Evolutionary conservation across 1,140 invertebrate species (phyloP), one percentile per base, ranked within the genome.

Genomic region (Diachasma alloeum): DNA sequence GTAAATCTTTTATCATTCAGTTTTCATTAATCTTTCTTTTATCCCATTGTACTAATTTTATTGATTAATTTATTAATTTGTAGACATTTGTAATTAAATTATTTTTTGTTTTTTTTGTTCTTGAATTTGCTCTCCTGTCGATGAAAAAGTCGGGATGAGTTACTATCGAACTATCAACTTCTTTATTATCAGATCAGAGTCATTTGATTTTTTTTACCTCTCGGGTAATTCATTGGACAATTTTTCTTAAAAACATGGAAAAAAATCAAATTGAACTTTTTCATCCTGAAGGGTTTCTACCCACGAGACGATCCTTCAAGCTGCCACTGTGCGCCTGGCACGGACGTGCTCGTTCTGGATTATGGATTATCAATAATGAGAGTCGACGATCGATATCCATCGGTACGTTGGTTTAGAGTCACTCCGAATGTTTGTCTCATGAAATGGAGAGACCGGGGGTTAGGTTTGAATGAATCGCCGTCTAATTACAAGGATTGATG

Each of bases 351-450:
- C 87, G 86, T 88, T 87, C 85, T 79, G 82, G 84, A 86, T 85
- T 88, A 88, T 86, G 86, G 86, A 88, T 88, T 88, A 88, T 88
- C 87, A 88, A 88, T 88, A 87, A 88, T 87, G 85, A 87, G 83
- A 81, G 82, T 66, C 70, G 48, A 31, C 81, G 79, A 82, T 82
- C 79, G 80, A 80, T 82, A 81, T 79, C 78, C 79, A 78, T 83
- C 73, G 59, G 26, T 74, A 39, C 59, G 71, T 42, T 75, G 31
- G 73, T 63, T 42, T 39, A 48, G 44, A 39, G 48, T 76, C 24
- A 17, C 46, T 19, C 17, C 63, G 19, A n/a, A 76, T 56, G 46
- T 71, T 31, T 39, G 67, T 69, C 74, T 13, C 19, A 15, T 63
- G 19, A 13, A 63, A 26, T 24, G 22, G 11, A 63, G 59, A 63